These are phyloP conservation scores for Heliconius hermathena DNA, from an alignment of 1,140 invertebrate species.

Conservation along the genomic window DNA sequence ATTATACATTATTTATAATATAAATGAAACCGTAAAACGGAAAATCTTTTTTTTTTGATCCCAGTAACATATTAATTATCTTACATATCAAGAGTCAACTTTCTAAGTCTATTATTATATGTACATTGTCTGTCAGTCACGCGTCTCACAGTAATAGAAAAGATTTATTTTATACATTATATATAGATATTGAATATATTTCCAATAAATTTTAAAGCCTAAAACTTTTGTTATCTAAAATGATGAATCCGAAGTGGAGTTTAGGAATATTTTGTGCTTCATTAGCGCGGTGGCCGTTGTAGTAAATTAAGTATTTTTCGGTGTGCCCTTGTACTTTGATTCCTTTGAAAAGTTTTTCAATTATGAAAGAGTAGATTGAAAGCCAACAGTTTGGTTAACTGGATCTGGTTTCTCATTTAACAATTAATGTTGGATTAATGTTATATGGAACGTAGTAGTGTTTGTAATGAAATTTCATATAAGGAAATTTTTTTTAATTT, in stretches of 20 bases:
- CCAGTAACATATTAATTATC: too few species aligned
- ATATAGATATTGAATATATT: too few species aligned
- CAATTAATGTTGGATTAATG: slow-evolving; percentile 2
- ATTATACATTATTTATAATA: too few species aligned
- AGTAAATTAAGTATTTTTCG: slow-evolving; percentile 15
- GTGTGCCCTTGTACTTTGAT: slow-evolving; percentile 23
- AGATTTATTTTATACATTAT: too few species aligned
- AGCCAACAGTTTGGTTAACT: slow-evolving; percentile 17
- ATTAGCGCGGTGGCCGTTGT: neutral
- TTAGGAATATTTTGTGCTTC: neutral
- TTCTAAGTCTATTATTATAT: too few species aligned
- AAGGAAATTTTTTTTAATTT: too few species aligned
- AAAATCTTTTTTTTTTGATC: too few species aligned
- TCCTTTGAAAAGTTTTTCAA: slow-evolving; percentile 30
- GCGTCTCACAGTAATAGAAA: too few species aligned
- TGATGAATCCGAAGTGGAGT: neutral
- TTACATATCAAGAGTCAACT: too few species aligned
- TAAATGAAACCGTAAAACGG: too few species aligned
- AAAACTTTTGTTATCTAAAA: neutral
- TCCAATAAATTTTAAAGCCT: neutral
- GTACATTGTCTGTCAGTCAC: too few species aligned
- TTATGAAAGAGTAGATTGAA: slow-evolving; percentile 30
- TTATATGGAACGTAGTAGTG: neutral
- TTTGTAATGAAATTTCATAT: neutral
- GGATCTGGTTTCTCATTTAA: slow-evolving; percentile 1